Evolutionary conservation across 2,113 vertebrate species (phyloP), one percentile per base, ranked within the genome.

Genomic region (Turnix velox): DNA sequence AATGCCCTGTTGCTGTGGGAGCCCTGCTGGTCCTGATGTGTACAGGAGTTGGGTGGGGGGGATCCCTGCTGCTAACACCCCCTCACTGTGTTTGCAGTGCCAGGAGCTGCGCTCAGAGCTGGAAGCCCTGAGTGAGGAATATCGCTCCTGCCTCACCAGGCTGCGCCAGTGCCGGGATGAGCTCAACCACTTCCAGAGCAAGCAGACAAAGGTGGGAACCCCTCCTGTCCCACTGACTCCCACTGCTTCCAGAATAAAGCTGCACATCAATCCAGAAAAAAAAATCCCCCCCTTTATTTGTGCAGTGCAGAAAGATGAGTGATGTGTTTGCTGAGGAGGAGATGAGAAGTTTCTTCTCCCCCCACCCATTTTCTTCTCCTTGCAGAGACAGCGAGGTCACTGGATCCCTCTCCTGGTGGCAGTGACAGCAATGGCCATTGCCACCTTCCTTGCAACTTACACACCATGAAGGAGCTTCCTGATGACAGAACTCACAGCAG

Each of bases 161-260:
- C 97, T 99, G 97, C 97, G 97, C 57, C 98, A 98, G 95, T 99
- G 98, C 94, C 97, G 98, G 17, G 97, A 98, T 1, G 98, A 99
- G 85, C 97, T 99, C 63, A 97, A 93, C 81, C 96, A 55, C 48
- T 83, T 18, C 67, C 96, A 96, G 52, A 90, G 96, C 75, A 78
- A 73, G 66, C 90, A 14, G 33, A 68, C 28, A 4, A 77, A 96
- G 94, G 96, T 97, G 97, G 98, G 96, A 80, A 17, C 94, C 4
- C 37, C 94, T 16, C 58, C 97, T n/a, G n/a, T 86, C 28, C 46
- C 18, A 39, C 78, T 1, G 5, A 57, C 3, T 8, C 27, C 43
- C 52, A 2, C 7, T 3, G 27, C 17, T 30, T 18, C 18, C 1
- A 0, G 18, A 28, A 12, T 2, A 1, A 6, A 28, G 27, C 85